phyloP scores from a whole-genome alignment of 1,140 invertebrate species.

The Euglossa dilemma region DNA sequence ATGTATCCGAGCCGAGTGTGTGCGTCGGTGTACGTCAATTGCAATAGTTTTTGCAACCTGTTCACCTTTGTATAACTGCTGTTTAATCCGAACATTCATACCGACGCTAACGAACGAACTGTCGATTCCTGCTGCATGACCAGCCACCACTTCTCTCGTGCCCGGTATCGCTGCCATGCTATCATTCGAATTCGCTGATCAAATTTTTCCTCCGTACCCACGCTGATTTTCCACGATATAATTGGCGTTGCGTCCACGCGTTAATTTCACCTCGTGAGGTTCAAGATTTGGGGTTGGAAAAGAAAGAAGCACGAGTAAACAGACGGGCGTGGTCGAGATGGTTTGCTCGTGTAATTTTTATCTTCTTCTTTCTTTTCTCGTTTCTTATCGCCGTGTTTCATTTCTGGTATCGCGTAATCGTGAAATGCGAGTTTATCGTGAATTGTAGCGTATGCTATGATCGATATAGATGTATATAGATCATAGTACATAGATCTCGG shows the following conservation, averaged over 20 bases:
- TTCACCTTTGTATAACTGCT: slow-evolving; percentile 40
- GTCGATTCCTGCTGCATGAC: slow-evolving; percentile 55
- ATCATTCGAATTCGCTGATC: slow-evolving; percentile 26
- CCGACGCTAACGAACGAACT: slow-evolving; percentile 63
- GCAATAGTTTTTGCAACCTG: slow-evolving; percentile 48
- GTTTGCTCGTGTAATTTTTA: too few relatives aligned
- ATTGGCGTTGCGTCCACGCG: neutral
- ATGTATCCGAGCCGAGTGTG: neutral
- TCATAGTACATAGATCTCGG: too few relatives aligned
- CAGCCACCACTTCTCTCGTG: neutral
- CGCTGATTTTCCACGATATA: slow-evolving; percentile 20
- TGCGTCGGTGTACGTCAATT: slow-evolving; percentile 21
- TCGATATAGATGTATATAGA: too few relatives aligned
- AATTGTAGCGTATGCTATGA: too few relatives aligned
- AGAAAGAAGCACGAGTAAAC: too few relatives aligned
- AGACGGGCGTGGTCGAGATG: too few relatives aligned
- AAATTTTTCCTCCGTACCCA: neutral
- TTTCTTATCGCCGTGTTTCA: too few relatives aligned
- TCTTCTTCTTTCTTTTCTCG: too few relatives aligned
- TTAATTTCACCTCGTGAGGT: slow-evolving; percentile 13
- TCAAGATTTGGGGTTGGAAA: neutral
- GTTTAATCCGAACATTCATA: slow-evolving; percentile 66
- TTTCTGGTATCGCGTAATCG: too few relatives aligned
- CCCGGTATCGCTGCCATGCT: neutral
- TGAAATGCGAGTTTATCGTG: too few relatives aligned